Evolutionary conservation across 2,888 invertebrate genomes (phyloP).

Genomic region (Drosophila putrida): DNA sequence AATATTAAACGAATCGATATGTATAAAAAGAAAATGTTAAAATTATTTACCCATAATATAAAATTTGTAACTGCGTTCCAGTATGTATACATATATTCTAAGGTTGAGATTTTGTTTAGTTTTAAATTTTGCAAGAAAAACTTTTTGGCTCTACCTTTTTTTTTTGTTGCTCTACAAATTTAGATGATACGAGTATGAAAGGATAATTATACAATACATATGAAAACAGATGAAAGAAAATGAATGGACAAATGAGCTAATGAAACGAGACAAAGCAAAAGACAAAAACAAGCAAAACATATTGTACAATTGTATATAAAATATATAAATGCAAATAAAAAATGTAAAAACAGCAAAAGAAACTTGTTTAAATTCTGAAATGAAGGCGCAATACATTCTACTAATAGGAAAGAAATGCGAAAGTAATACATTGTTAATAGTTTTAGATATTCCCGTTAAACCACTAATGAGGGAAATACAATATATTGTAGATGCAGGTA

Average conservation of each 20-base stretch:
- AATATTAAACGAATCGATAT: constrained; percentile 41
- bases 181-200: constrained; percentile 41
- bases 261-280: constrained; percentile 48
- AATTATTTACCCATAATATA: constrained; percentile 44
- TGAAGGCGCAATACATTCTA: neutral
- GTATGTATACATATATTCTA: constrained; percentile 9
- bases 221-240: constrained; percentile 33
- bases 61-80: constrained; percentile 23
- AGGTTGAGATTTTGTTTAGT: constrained; percentile 22
- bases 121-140: constrained; percentile 19
- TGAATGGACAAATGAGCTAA: constrained; percentile 62
- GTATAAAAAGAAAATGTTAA: constrained; percentile 31
- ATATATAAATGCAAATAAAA: constrained; percentile 76
- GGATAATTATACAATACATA: constrained; percentile 49
- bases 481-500: too few species aligned
- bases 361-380: neutral
- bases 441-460: too few species aligned
- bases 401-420: too few species aligned
- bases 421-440: too few species aligned
- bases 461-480: too few species aligned
- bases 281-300: constrained; percentile 40
- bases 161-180: constrained; percentile 54
- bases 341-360: constrained; percentile 58
- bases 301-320: constrained; percentile 76
- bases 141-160: constrained; percentile 20